phyloP scores from a whole-genome alignment of 92 coral and sea anemone genomes.

The Pocillopora grandis region DNA sequence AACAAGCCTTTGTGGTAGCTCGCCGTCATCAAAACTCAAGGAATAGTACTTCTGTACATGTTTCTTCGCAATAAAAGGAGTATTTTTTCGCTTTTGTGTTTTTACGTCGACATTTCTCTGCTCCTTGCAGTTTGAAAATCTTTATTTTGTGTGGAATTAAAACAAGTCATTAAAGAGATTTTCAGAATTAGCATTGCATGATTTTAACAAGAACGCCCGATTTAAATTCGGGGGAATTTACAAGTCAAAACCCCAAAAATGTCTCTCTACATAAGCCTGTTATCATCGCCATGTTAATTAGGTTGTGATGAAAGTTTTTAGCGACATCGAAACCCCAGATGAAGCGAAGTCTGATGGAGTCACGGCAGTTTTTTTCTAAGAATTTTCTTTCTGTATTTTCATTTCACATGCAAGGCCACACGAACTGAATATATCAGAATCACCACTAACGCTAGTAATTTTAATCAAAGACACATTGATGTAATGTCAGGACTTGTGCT shows the following conservation, averaged over 20 bases:
- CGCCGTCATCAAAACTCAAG: conserved; percentile 21
- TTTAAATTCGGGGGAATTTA: conserved; percentile 13
- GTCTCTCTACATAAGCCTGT: neutral
- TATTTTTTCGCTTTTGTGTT: neutral
- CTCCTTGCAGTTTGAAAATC: neutral
- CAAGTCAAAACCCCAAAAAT: conserved; percentile 11
- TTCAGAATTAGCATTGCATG: conserved; percentile 10
- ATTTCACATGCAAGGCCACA: neutral
- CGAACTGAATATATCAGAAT: neutral
- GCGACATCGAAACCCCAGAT: conserved; percentile 6
- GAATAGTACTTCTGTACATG: neutral
- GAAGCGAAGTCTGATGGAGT: neutral
- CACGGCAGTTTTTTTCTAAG: neutral
- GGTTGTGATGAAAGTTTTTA: conserved; percentile 20
- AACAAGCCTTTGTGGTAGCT: conserved; percentile 33
- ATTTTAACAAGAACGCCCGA: neutral
- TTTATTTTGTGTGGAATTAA: neutral
- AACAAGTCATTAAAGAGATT: neutral
- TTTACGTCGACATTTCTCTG: neutral
- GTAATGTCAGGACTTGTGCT: neutral
- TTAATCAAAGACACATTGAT: no score
- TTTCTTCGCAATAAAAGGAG: neutral
- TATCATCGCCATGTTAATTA: conserved; percentile 17
- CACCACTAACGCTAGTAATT: neutral
- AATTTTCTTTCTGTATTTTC: neutral